Percentiles rank a stretch among this genome's conserved stretches.
Conservation (phyloP, 2,888 invertebrate species). For the Caradrina kadenii region DNA sequence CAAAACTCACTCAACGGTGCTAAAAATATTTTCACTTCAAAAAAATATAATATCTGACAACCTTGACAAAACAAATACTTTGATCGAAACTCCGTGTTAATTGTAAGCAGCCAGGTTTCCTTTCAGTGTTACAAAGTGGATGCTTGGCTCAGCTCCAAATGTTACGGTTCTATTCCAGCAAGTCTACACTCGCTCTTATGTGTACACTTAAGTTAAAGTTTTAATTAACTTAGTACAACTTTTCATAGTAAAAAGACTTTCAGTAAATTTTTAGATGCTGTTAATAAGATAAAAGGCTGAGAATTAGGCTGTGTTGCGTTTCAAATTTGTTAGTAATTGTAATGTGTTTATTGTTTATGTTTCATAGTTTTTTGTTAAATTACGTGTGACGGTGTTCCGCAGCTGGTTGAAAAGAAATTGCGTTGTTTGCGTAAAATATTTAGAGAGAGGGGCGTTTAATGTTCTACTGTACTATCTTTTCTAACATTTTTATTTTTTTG, state of each 20-base stretch:
- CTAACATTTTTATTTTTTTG: not conserved
- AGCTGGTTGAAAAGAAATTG: slow-evolving; percentile 5
- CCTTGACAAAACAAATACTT: slow-evolving; percentile 26
- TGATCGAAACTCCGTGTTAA: slow-evolving; percentile 40
- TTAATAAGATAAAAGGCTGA: slow-evolving; percentile 10
- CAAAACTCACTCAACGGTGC: no score
- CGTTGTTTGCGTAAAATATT: not conserved
- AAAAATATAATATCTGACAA: not conserved
- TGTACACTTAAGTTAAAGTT: slow-evolving; percentile 59
- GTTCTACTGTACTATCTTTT: not conserved
- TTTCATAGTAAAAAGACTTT: slow-evolving; percentile 25
- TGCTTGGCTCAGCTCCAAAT: slow-evolving; percentile 76
- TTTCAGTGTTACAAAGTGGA: slow-evolving; percentile 69
- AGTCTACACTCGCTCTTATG: slow-evolving; percentile 36
- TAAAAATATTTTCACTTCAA: no score
- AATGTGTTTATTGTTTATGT: not conserved
- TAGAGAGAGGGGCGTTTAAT: not conserved
- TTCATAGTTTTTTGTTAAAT: slow-evolving; percentile 13
- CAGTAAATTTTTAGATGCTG: slow-evolving; percentile 16
- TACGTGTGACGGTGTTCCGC: not conserved
- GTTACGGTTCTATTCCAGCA: slow-evolving; percentile 64
- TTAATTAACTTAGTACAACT: slow-evolving; percentile 54
- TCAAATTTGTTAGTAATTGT: not conserved
- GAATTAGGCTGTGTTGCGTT: slow-evolving; percentile 12
- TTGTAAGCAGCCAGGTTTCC: slow-evolving; percentile 52